Base-by-base conservation (phyloP, 2,888 invertebrate genomes). In the Erebia epiphron region DNA sequence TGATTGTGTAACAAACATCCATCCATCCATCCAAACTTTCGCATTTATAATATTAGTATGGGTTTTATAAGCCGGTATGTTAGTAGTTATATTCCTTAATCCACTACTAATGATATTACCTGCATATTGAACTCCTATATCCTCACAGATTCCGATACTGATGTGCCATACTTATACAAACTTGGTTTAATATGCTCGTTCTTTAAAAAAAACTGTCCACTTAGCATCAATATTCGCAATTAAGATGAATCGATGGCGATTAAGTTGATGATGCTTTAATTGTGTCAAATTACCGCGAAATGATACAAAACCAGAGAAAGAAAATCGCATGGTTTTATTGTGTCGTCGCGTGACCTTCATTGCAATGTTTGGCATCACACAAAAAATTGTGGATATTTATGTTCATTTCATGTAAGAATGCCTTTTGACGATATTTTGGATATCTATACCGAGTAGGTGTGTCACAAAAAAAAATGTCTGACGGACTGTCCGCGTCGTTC, bases 161-260 rank as follows among this genome's bases (percentile, higher is more conserved):
- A 56, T 56, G 21, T 26, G 26, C 26, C 14, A 26, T 35, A 18
- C 16, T 0, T 54, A 54, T 54, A 16, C 16, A 18, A 58, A 61
- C 18, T 50, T 18, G 16, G 35, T 60, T 58, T 54, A 65, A 54
- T 65, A 41, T 14, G 49, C 54, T 13, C 16, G 46, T 67, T 57
- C 49, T 58, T 26, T 41, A 68, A 68, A 68, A 68, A 68, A 68
- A 71, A 58, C 61, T 35, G 11, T 62, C 70, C 67, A 71, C 67
- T 70, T 67, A 67, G 67, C 58, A 67, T 60, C 67, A 67, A 72
- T 73, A 75, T 75, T 69, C 41, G 65, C 70, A 72, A 75, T 75
- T 77, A 75, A 71, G 74, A 74, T 73, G 69, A 78, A 76, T 74
- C 72, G 75, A 60, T 73, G 72, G 7, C 71, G 73, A 79, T 79